Percentiles rank a stretch among this genome's conserved stretches.
Conservation (phyloP, 1,140 invertebrate species). For the Chymomyza costata region DNA sequence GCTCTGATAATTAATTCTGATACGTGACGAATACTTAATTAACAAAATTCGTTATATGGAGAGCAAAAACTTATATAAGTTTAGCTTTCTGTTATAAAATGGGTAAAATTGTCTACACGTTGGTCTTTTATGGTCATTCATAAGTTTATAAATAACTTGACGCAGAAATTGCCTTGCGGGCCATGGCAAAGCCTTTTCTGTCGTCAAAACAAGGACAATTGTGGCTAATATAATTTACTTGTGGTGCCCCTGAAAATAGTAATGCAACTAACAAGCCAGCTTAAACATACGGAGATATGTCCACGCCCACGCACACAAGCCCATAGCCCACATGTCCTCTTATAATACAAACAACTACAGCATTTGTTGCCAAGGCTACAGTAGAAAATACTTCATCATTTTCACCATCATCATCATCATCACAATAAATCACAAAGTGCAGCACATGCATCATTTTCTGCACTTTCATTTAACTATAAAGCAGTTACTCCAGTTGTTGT, state of each 20-base stretch:
- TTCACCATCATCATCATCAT: constrained; percentile 53
- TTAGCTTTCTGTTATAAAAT: too few relatives aligned
- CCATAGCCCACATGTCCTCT: too few relatives aligned
- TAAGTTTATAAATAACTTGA: constrained; percentile 64
- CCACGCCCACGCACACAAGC: too few relatives aligned
- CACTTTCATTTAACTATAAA: constrained; percentile 44
- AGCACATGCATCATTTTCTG: constrained; percentile 63
- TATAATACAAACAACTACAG: background rate
- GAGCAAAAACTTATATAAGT: too few relatives aligned
- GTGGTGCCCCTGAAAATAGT: background rate
- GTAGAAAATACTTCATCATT: too few relatives aligned
- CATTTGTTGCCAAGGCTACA: constrained; percentile 5
- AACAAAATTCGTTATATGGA: too few relatives aligned
- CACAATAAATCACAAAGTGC: constrained; percentile 65
- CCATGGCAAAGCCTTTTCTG: constrained; percentile 17
- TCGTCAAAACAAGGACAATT: constrained; percentile 42
- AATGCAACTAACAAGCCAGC: too few relatives aligned
- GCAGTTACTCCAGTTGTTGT: constrained; percentile 9
- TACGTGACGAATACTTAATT: too few relatives aligned
- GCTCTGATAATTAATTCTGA: too few relatives aligned
- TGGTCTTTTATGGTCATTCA: too few relatives aligned
- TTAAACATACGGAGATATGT: too few relatives aligned
- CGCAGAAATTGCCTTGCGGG: constrained; percentile 40
- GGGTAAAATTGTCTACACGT: too few relatives aligned
- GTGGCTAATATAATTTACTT: constrained; percentile 54